phyloP scores from a whole-genome alignment of 2,113 vertebrate species.

The Nycticryphes semicollaris region DNA sequence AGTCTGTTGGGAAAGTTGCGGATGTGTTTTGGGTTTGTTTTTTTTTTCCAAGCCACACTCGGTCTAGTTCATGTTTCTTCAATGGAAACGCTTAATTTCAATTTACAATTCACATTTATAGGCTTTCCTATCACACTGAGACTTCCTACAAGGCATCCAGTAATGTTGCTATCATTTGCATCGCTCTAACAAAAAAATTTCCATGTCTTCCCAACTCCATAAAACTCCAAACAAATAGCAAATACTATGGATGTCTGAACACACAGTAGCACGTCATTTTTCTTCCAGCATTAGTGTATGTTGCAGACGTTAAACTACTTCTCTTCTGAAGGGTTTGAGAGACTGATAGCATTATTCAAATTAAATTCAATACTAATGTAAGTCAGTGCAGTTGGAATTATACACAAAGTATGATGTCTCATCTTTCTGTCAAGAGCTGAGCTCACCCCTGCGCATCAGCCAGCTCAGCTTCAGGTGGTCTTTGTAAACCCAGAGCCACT shows the following conservation, averaged over 20 bases:
- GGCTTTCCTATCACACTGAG: conserved; percentile 9
- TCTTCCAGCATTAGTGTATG: conserved; percentile 47
- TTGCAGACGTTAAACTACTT: conserved; percentile 34
- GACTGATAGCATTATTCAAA: conserved; percentile 47
- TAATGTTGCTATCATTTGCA: conserved; percentile 19
- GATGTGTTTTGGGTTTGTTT: no score
- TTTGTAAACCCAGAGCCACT: neutral
- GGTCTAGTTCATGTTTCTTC: neutral
- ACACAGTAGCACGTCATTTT: conserved; percentile 44
- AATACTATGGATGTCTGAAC: conserved; percentile 49
- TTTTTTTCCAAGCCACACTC: neutral
- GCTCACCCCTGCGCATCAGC: neutral
- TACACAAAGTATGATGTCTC: neutral
- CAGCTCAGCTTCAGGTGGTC: neutral
- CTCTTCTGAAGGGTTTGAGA: conserved; percentile 38
- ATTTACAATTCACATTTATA: conserved; percentile 17
- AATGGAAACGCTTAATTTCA: conserved; percentile 34
- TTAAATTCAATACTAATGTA: conserved; percentile 30
- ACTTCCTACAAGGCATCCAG: conserved; percentile 37
- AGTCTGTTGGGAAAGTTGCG: neutral
- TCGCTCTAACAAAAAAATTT: conserved; percentile 21
- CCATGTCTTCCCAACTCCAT: conserved; percentile 38
- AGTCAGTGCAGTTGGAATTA: neutral
- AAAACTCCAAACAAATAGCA: conserved; percentile 60
- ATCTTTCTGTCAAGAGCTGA: conserved; percentile 3